phyloP scores from a whole-genome alignment of 1,140 invertebrate genomes.

The Adoxophyes honmai region DNA sequence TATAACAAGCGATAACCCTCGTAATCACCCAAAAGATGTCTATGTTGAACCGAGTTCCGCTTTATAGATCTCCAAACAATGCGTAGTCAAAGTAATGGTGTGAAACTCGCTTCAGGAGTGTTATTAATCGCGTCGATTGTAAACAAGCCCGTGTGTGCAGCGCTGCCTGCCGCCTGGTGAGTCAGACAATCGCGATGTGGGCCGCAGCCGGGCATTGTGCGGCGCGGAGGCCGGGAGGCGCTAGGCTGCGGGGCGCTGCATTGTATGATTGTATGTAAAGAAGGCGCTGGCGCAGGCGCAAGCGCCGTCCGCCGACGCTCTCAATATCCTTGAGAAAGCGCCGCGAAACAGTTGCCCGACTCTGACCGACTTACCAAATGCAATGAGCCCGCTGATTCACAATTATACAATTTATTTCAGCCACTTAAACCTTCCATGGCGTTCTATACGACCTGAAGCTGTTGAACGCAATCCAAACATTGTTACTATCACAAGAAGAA shows the following conservation, averaged over 20 bases:
- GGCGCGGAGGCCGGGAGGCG: slow-evolving; percentile 17
- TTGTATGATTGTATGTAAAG: slow-evolving; percentile 70
- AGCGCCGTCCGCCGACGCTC: slow-evolving; percentile 34
- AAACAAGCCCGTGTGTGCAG: slow-evolving; percentile 64
- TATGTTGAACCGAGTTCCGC: neutral
- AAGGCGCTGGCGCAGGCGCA: slow-evolving; percentile 30
- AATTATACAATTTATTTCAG: slow-evolving; percentile 15
- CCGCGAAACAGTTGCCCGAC: slow-evolving; percentile 17
- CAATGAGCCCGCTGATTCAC: slow-evolving; percentile 24
- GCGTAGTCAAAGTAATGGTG: slow-evolving; percentile 18
- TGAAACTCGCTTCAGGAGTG: slow-evolving; percentile 39
- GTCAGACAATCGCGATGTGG: slow-evolving; percentile 63
- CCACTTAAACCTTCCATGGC: neutral
- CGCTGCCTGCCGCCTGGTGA: slow-evolving; percentile 46
- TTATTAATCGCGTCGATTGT: slow-evolving; percentile 68
- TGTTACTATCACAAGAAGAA: neutral
- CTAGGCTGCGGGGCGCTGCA: slow-evolving; percentile 34
- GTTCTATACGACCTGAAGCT: neutral
- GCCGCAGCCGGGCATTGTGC: slow-evolving; percentile 52
- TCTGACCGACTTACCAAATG: slow-evolving; percentile 14
- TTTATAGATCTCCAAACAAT: slow-evolving; percentile 4
- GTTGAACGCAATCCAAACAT: neutral
- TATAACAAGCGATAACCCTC: neutral
- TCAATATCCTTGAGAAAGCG: slow-evolving; percentile 43
- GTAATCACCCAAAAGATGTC: slow-evolving; percentile 4